Evolutionary conservation across 2,888 invertebrate genomes (phyloP), one percentile per base, ranked within the genome.

Genomic region (Drosophila anomalata): DNA sequence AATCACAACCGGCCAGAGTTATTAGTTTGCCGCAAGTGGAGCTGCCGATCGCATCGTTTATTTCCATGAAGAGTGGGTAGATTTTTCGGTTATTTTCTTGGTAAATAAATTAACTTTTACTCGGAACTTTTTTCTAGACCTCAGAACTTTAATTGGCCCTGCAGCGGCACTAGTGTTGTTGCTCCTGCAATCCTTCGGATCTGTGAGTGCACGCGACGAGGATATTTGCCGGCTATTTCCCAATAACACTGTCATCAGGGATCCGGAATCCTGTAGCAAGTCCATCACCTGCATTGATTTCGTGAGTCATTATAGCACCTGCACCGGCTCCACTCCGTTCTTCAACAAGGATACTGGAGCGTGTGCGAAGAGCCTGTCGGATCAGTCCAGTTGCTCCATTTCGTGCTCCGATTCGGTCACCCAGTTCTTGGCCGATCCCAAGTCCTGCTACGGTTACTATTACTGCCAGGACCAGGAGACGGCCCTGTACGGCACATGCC

Each of bases 241-340:
- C 0, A 74, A 90, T 14, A 62, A 59, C 2, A 83, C 84, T 1
- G 66, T 80, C n/a, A 69, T 90, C 17, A 78, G 89, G 8, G 87
- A 90, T 79, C 90, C 91, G 0, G 79, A 84, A 1, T 87, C 89
- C 0, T 90, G 91, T 58, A 69, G 77, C 24, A 76, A 71, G 0
- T 89, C 76, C 26, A 79, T 90, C 17, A 79, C 75, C 12, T 90
- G 90, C 65, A 55, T 55, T 2, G 51, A 90, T 17, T 74, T 62
- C 2, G 54, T 72, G 47, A 75, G 81, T 47, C 20, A 73, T 24
- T 78, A 77, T 8, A 55, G 6, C 20, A 54, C 26, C 33, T 90
- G 90, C 48, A 9, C 68, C 3, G 70, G 77, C 5, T 52, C 61
- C 4, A 82, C 77, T 0, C 72, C 85, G 1, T 85, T 75, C 31